Evolutionary conservation across 1,140 invertebrate species (phyloP), one percentile per base, ranked within the genome.

Genomic region (Cotesia chilonis): DNA sequence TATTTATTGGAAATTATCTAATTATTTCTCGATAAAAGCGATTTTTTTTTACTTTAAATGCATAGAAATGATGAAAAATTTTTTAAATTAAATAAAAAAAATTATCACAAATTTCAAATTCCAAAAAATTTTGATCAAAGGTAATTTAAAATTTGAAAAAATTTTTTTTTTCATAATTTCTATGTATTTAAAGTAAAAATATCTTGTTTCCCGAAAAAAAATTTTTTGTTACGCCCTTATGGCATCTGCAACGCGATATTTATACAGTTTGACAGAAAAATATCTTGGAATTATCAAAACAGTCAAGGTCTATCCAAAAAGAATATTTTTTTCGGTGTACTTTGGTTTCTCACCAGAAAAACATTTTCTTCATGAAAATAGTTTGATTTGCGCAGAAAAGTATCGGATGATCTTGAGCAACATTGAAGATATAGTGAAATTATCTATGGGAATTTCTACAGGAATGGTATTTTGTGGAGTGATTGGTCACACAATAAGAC

Each of bases 371-470:
- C 86, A 88, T 68, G 87, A 88, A 76, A 88, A 88, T 47, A 90
- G 88, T 0, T 72, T 92, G 3, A 81, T 82, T 57, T 90, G 89
- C 72, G 90, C 90, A 0, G 77, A 78, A 12, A 76, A 85, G 47
- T 82, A 90, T 67, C 82, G 87, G 51, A 84, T 88, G 72, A 80
- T 84, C 12, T 75, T 91, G 3, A 85, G 82, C 38, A 79, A 82
- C 5, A 72, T 90, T 3, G 75, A 82, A 36, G 80, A 84, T 1
- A 84, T 91, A 14, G 79, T 82, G 14, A 79, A 84, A 64, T 84
- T 89, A n/a, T 91, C 90, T 1, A 86, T 90, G 38, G 91, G 90
- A 4, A 84, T 92, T 1, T 91, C 91, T 2, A 90, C 89, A 82
- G 81, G 79, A 37, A 71, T 88, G 75, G 88, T 89, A 0, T 93